phyloP scores from a whole-genome alignment of 2,888 invertebrate genomes.

The Caenorhabditis imperialis region DNA sequence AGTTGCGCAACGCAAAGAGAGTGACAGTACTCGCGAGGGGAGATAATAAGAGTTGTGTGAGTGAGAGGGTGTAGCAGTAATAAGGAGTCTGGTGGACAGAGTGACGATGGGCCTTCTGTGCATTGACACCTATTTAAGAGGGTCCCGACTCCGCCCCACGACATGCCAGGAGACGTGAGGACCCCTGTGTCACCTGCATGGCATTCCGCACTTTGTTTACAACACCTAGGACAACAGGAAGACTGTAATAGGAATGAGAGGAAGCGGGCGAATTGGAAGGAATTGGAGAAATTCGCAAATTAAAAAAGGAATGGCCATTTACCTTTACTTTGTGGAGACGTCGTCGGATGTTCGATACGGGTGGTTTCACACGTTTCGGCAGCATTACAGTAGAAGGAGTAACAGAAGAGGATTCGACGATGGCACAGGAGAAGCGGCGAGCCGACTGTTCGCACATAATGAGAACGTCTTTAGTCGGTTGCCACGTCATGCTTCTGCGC shows the following conservation, averaged over 20 bases:
- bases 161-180: background rate
- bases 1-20: constrained; percentile 9
- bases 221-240: constrained; percentile 6
- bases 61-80: constrained; percentile 15
- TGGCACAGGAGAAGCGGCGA: constrained; percentile 29
- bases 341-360: constrained; percentile 1
- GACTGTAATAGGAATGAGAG: constrained; percentile 26
- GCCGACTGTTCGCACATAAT: constrained; percentile 24
- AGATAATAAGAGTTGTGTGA: constrained; percentile 19
- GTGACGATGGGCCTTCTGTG: background rate
- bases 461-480: constrained; percentile 18
- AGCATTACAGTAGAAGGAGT: constrained; percentile 18
- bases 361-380: constrained; percentile 12
- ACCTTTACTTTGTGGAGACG: constrained; percentile 18
- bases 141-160: constrained; percentile 31
- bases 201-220: constrained; percentile 29
- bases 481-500: constrained; percentile 16
- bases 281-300: no score
- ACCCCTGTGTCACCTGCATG: constrained; percentile 7
- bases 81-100: background rate
- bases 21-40: constrained; percentile 1
- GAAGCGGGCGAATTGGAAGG: constrained; percentile 11
- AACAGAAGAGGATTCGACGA: constrained; percentile 29
- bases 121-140: constrained; percentile 36
- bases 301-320: no score